phyloP scores from a whole-genome alignment of 2,888 invertebrate genomes.

The Drosophila barbarae region DNA sequence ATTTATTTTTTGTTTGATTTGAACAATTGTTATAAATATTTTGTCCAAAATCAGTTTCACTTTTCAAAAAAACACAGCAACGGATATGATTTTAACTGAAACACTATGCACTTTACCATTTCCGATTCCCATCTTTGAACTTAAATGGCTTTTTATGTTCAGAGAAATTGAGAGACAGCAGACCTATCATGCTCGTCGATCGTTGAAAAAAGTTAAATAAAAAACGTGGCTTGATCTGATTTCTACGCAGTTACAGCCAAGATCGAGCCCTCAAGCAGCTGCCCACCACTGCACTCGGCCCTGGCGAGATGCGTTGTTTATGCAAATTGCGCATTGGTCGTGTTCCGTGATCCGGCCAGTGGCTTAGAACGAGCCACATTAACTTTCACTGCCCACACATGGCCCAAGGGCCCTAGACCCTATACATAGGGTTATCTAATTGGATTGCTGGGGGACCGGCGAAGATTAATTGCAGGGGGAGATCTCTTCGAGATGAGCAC shows the following conservation, averaged over 20 bases:
- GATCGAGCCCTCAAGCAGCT: slow-evolving; percentile 37
- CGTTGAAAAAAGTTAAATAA: slow-evolving; percentile 14
- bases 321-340: slow-evolving; percentile 50
- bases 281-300: slow-evolving; percentile 37
- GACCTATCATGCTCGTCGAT: slow-evolving; percentile 8
- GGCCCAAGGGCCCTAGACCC: background rate
- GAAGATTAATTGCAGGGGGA: slow-evolving; percentile 66
- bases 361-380: slow-evolving; percentile 55
- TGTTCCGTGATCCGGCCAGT: slow-evolving; percentile 32
- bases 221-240: slow-evolving; percentile 39
- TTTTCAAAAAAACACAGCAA: background rate
- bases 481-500: slow-evolving; percentile 38
- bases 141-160: background rate
- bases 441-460: slow-evolving; percentile 30
- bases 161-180: background rate
- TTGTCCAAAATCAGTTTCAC: background rate
- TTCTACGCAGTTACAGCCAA: slow-evolving; percentile 45
- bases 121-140: slow-evolving; percentile 4
- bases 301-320: slow-evolving; percentile 40
- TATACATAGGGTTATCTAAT: slow-evolving; percentile 52
- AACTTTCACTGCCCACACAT: slow-evolving; percentile 58
- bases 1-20: background rate
- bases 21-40: slow-evolving; percentile 1
- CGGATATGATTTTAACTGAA: background rate
- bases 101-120: slow-evolving; percentile 10